Evolutionary conservation across 2,888 invertebrate genomes (phyloP).

Genomic region (Caenorhabditis virilis): DNA sequence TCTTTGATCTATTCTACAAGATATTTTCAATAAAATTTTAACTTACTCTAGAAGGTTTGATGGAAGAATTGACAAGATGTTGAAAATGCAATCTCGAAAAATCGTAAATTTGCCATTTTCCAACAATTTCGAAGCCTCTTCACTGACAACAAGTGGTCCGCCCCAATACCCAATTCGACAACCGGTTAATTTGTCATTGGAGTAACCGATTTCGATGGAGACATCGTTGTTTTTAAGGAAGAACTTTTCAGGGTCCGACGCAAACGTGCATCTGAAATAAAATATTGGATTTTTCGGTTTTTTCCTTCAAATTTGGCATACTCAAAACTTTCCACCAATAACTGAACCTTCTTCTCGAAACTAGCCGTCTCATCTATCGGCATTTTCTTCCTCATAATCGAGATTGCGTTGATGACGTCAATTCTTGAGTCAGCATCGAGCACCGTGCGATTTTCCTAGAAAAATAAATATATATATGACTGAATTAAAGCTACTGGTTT

Average conservation of each 20-base stretch:
- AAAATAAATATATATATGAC: too few relatives aligned
- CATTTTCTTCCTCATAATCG: slow-evolving; percentile 29
- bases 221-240: slow-evolving; percentile 11
- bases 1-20: background rate
- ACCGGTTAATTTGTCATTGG: slow-evolving; percentile 12
- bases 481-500: too few relatives aligned
- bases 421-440: slow-evolving; percentile 32
- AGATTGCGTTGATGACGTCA: slow-evolving; percentile 37
- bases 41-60: slow-evolving; percentile 20
- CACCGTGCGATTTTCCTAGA: slow-evolving; percentile 34
- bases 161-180: slow-evolving; percentile 42
- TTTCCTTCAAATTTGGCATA: too few relatives aligned
- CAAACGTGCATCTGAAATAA: slow-evolving; percentile 6
- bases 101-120: slow-evolving; percentile 16
- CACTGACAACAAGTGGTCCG: slow-evolving; percentile 26
- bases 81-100: slow-evolving; percentile 19
- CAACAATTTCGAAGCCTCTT: slow-evolving; percentile 17
- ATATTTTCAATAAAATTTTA: background rate
- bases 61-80: slow-evolving; percentile 23
- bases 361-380: too few relatives aligned
- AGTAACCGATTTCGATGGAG: slow-evolving; percentile 18
- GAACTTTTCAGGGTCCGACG: background rate
- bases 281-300: too few relatives aligned
- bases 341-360: too few relatives aligned
- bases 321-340: too few relatives aligned